Evolutionary conservation across 2,797 vertebrate genomes (phyloP).

Genomic region (Leptatherina wallacei): DNA sequence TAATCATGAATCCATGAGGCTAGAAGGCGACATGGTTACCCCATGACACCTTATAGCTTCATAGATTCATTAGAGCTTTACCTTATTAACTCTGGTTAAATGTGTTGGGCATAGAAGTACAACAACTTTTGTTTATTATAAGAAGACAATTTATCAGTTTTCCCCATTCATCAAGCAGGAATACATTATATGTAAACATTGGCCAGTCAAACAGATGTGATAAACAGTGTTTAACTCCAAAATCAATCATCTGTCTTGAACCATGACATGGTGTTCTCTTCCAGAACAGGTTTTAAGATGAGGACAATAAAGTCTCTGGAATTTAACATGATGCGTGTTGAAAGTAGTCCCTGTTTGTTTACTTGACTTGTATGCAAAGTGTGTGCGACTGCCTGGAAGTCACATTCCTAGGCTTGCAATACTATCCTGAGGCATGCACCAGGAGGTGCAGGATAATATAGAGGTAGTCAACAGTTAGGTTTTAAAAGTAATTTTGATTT

Average conservation of each 20-base stretch:
- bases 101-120: background rate
- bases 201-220: background rate
- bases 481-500: slow-evolving; percentile 13
- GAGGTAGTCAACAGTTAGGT: background rate
- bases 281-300: slow-evolving; percentile 28
- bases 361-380: slow-evolving; percentile 18
- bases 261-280: background rate
- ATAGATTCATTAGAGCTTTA: no score
- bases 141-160: background rate
- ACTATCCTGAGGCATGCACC: slow-evolving; percentile 23
- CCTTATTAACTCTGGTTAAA: background rate
- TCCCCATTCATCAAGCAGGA: background rate
- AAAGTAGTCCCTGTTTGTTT: slow-evolving; percentile 46
- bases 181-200: slow-evolving; percentile 11
- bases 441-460: slow-evolving; percentile 5
- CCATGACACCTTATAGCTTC: no score
- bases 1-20: background rate
- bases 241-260: background rate
- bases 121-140: background rate
- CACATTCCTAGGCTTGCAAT: slow-evolving; percentile 40
- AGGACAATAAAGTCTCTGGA: slow-evolving; percentile 5
- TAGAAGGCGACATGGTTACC: background rate
- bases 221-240: background rate
- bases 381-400: slow-evolving; percentile 26
- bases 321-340: slow-evolving; percentile 28